These are phyloP conservation scores for Neotoma lepida DNA, from an alignment of 2,113 vertebrate genomes.

Conservation along the genomic window DNA sequence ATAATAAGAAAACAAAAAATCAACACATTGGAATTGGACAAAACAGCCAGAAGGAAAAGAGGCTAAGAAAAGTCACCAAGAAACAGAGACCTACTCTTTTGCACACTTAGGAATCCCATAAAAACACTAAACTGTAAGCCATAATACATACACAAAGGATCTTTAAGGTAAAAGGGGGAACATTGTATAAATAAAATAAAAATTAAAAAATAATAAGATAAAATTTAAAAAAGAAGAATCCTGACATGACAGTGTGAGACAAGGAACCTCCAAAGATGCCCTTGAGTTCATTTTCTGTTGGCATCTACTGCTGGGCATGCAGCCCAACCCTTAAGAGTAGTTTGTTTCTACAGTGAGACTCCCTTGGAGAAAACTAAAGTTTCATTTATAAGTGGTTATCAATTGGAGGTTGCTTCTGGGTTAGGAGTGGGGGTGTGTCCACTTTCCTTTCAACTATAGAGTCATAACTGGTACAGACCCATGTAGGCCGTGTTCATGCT, in stretches of 20 bases:
- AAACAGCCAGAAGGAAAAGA: neutral
- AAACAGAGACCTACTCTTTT: neutral
- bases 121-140: neutral
- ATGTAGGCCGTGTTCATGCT: neutral
- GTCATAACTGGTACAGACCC: neutral
- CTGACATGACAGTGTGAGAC: neutral
- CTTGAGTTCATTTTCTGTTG: neutral
- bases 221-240: neutral
- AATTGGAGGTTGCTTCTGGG: neutral
- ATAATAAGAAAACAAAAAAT: neutral
- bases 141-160: neutral
- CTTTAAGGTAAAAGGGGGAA: neutral
- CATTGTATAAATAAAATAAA: neutral
- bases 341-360: neutral
- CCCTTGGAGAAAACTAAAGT: neutral
- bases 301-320: neutral
- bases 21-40: neutral
- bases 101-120: neutral
- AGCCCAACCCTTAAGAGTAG: neutral
- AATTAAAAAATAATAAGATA: neutral
- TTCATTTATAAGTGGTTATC: neutral
- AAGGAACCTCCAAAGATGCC: neutral
- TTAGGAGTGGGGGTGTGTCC: neutral
- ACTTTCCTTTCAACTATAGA: neutral
- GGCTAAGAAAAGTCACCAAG: neutral